Evolutionary conservation across 2,797 vertebrate genomes (phyloP).

Genomic region (Euphonia xanthogaster): DNA sequence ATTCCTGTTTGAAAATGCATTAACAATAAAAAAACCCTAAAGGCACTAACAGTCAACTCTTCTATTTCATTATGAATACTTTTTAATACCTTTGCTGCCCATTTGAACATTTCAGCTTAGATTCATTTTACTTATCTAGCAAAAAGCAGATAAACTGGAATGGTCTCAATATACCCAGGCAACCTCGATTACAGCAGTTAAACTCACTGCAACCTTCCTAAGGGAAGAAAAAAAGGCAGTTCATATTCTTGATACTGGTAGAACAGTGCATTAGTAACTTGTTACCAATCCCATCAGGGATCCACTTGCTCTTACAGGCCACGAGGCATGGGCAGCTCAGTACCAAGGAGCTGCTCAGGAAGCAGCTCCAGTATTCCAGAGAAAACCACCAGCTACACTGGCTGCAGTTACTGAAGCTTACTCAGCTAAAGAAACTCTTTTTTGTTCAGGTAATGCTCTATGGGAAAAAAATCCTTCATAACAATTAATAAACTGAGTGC

Average conservation of each 20-base stretch:
- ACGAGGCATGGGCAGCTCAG: not conserved
- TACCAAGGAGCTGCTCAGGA: not conserved
- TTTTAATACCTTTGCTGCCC: not conserved
- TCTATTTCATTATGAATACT: not conserved
- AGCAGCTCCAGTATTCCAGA: not conserved
- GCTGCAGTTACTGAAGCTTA: not conserved
- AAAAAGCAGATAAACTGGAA: not conserved
- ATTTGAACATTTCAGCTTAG: not conserved
- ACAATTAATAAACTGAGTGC: not conserved
- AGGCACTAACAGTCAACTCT: not conserved
- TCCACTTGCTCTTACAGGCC: not conserved
- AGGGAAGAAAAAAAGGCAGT: not conserved
- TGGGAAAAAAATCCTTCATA: not conserved
- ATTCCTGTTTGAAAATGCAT: not conserved
- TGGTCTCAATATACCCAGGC: not conserved
- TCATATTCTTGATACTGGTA: not conserved
- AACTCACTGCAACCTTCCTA: not conserved
- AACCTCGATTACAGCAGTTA: not conserved
- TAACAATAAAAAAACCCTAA: not conserved
- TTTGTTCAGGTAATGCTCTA: not conserved
- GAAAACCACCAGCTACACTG: not conserved
- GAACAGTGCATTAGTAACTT: not conserved
- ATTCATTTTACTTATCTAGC: not conserved
- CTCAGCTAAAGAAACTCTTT: not conserved
- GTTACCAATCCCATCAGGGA: not conserved